These are phyloP conservation scores for Formicarius rufipectus DNA, from an alignment of 2,113 vertebrate species.

Conservation along the genomic window DNA sequence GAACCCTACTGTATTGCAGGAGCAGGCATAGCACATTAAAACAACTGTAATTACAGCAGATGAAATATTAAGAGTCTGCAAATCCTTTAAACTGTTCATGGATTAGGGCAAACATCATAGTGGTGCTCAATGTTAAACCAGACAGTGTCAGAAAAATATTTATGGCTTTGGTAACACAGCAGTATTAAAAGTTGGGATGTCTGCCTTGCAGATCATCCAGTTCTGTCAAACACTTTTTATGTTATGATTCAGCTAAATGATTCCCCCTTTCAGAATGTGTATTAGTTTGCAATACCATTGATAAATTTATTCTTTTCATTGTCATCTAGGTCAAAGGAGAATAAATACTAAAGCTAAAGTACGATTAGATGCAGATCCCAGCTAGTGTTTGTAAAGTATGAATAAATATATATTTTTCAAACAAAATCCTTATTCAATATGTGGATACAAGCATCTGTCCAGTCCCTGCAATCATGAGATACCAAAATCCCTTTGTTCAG, in stretches of 20 bases:
- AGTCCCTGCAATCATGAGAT: not conserved
- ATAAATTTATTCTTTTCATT: not conserved
- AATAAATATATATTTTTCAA: not conserved
- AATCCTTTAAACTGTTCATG: slow-evolving; percentile 7
- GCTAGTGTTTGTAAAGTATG: not conserved
- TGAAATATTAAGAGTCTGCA: slow-evolving; percentile 4
- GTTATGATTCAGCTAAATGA: not conserved
- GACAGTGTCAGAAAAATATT: slow-evolving; percentile 19
- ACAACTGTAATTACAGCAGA: not conserved
- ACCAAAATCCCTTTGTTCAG: not conserved
- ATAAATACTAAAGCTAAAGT: not conserved
- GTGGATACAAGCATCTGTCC: not conserved
- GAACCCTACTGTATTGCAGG: not conserved
- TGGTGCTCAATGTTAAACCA: not conserved
- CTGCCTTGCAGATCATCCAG: not conserved
- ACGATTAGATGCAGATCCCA: not conserved
- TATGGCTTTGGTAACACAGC: not conserved
- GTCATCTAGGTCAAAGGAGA: not conserved
- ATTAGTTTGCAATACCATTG: not conserved
- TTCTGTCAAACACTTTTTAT: not conserved
- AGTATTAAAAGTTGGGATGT: slow-evolving; percentile 25
- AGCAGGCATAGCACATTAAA: not conserved
- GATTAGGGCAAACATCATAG: slow-evolving; percentile 19
- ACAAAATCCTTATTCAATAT: not conserved
- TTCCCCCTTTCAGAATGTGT: not conserved